phyloP scores from a whole-genome alignment of 2,797 vertebrate genomes.

The Scyliorhinus canicula region DNA sequence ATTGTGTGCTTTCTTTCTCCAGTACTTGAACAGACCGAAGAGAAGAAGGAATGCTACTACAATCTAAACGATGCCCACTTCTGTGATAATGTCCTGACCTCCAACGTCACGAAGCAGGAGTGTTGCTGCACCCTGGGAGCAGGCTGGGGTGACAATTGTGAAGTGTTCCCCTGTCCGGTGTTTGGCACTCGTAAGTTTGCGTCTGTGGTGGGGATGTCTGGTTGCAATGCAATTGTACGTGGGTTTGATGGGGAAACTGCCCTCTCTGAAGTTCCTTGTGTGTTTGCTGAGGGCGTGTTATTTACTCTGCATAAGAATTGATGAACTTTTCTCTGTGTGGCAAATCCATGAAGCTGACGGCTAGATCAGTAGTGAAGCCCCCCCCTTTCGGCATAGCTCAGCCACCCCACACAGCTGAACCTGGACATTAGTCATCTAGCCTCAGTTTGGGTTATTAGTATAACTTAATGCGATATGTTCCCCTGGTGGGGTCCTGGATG shows the following conservation, averaged over 20 bases:
- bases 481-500: not conserved
- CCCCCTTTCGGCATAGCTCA: not conserved
- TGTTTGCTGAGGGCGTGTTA: not conserved
- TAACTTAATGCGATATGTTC: not conserved
- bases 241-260: not conserved
- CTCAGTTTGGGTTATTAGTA: not conserved
- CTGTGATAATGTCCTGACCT: slow-evolving; percentile 87
- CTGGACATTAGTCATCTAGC: not conserved
- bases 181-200: slow-evolving; percentile 71
- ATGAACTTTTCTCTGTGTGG: not conserved
- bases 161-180: slow-evolving; percentile 88
- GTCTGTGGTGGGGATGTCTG: not conserved
- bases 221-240: not conserved
- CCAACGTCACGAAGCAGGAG: slow-evolving; percentile 84
- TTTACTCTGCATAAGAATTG: not conserved
- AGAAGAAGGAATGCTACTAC: slow-evolving; percentile 91
- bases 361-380: too few species aligned
- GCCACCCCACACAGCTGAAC: not conserved
- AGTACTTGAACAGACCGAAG: slow-evolving; percentile 52
- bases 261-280: not conserved
- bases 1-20: not conserved
- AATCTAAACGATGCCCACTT: slow-evolving; percentile 85
- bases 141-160: slow-evolving; percentile 96
- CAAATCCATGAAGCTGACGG: not conserved
- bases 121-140: slow-evolving; percentile 95